phyloP scores from a whole-genome alignment of 2,888 invertebrate species.

The Pachliopta kotzebuea region DNA sequence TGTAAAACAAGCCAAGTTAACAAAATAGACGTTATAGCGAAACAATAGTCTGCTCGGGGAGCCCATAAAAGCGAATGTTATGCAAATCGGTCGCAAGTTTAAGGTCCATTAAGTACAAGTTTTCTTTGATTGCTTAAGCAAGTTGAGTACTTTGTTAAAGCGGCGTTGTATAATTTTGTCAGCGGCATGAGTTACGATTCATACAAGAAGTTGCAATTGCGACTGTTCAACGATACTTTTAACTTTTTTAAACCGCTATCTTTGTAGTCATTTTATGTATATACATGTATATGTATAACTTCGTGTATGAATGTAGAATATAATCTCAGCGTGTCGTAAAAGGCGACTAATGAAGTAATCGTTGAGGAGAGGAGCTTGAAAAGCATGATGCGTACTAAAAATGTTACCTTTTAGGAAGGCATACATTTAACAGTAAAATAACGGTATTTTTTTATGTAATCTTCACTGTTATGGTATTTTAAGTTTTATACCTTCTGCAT shows the following conservation, averaged over 20 bases:
- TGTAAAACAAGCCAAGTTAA: conserved; percentile 28
- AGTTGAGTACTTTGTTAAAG: conserved; percentile 45
- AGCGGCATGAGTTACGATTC: conserved; percentile 33
- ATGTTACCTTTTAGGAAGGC: too few relatives aligned
- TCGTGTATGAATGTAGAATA: too few relatives aligned
- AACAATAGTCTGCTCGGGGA: conserved; percentile 32
- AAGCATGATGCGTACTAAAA: too few relatives aligned
- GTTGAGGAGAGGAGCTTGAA: too few relatives aligned
- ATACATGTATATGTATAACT: too few relatives aligned
- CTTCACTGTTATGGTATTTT: too few relatives aligned
- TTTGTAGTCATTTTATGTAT: background rate
- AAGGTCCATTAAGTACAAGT: conserved; percentile 38
- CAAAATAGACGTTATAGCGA: conserved; percentile 30
- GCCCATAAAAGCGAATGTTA: conserved; percentile 34
- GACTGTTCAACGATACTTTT: background rate
- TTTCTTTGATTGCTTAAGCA: conserved; percentile 50
- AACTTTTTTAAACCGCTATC: background rate
- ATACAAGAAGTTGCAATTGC: conserved; percentile 8
- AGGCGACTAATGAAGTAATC: too few relatives aligned
- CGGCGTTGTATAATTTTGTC: conserved; percentile 53
- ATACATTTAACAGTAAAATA: too few relatives aligned
- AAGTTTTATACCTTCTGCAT: too few relatives aligned
- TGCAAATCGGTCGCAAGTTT: conserved; percentile 36
- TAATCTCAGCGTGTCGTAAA: too few relatives aligned
- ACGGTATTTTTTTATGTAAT: too few relatives aligned